Evolutionary conservation across 2,113 vertebrate species (phyloP), one percentile per base, ranked within the genome.

Genomic region (Amblyopsis rosae): DNA sequence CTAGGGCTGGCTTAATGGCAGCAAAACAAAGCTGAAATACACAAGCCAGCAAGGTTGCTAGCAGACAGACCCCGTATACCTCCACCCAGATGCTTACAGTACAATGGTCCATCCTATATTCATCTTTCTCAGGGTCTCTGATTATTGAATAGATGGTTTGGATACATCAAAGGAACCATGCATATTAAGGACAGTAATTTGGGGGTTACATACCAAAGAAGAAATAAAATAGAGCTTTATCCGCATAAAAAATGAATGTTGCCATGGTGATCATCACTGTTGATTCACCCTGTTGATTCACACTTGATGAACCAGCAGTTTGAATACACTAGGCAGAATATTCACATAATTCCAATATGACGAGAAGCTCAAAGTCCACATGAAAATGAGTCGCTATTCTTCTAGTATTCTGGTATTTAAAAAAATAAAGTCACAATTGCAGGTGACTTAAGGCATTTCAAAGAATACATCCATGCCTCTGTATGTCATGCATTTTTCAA

Each of bases 401-500:
- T 32, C 67, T 45, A 2, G 26, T 26, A 26, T 26, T 26, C 26
- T 26, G 26, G 26, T 54, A 66, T 73, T 61, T 81, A 51, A 86
- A 77, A 73, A 73, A 46, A 61, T 71, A 64, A 72, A 77, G 68
- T 73, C 73, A 67, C 76, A 61, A 59, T 72, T 53, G 41, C 26
- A n/a, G 73, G 62, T 58, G 64, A 77, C 35, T 65, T 48, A 2
- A 33, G 65, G 70, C 69, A 70, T 81, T 82, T 81, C 60, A 82
- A 74, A 63, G 67, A 62, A 66, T n/a, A 64, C 57, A 59, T 71
- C 70, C 2, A 12, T 6, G 26, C 15, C 62, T 65, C 59, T 1
- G 62, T 71, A 69, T 48, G 65, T 63, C 62, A 35, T 71, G 81
- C 77, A 82, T 82, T 77, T 82, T 75, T 59, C 82, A 84, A 77